Evolutionary conservation across 2,888 invertebrate genomes (phyloP).

Genomic region (Orchesella flavescens): DNA sequence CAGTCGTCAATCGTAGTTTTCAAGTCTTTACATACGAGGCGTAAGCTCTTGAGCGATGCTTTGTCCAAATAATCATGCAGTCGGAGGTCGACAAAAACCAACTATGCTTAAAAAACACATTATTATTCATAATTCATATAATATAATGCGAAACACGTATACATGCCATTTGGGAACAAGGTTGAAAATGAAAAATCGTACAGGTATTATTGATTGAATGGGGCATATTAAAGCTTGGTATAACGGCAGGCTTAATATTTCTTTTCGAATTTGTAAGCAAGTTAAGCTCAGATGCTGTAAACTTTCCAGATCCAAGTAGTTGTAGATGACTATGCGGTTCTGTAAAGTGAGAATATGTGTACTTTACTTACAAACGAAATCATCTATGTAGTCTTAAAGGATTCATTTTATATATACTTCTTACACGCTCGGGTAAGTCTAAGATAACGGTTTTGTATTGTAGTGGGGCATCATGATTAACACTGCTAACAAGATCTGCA

Average conservation of each 20-base stretch:
- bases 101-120: too few species aligned
- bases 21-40: constrained; percentile 37
- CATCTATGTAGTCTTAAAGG: too few species aligned
- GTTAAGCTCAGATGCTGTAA: not conserved
- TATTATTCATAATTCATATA: too few species aligned
- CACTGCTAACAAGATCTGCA: too few species aligned
- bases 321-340: constrained; percentile 12
- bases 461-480: too few species aligned
- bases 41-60: not conserved
- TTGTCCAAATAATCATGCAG: constrained; percentile 26
- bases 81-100: not conserved
- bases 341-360: not conserved
- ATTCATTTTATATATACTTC: too few species aligned
- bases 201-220: not conserved
- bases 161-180: too few species aligned
- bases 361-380: too few species aligned
- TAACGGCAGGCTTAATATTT: not conserved
- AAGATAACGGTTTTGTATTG: too few species aligned
- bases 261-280: not conserved
- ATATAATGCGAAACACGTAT: too few species aligned
- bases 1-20: constrained; percentile 32
- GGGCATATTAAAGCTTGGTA: not conserved
- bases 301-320: not conserved
- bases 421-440: too few species aligned
- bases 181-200: not conserved